A percentile compares a stretch with the other conserved stretches of the same genome.
phyloP scores from a whole-genome alignment of 2,888 invertebrate genomes.

The Ectropis crepuscularia region DNA sequence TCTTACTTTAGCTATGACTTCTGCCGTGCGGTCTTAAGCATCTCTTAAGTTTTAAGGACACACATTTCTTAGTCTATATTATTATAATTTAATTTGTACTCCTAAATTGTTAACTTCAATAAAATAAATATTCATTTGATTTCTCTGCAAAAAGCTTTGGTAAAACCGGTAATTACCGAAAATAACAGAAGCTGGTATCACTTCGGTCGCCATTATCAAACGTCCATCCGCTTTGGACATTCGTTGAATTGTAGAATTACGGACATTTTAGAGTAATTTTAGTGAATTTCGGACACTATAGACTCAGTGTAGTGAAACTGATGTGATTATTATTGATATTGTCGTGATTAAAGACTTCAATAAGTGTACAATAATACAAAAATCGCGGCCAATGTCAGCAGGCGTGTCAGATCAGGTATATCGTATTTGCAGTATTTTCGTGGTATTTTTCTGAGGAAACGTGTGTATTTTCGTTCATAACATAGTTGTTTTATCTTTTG shows the following conservation, averaged over 20 bases:
- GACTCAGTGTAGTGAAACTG: slow-evolving; percentile 79
- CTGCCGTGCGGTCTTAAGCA: no score
- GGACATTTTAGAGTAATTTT: slow-evolving; percentile 63
- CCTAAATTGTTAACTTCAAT: no score
- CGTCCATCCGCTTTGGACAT: slow-evolving; percentile 74
- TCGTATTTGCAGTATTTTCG: slow-evolving; percentile 65
- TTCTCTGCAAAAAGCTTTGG: background rate
- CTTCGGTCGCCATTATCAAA: slow-evolving; percentile 73
- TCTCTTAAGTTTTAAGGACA: no score
- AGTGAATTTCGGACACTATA: slow-evolving; percentile 70
- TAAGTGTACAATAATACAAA: slow-evolving; percentile 81
- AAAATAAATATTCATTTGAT: slow-evolving; percentile 2
- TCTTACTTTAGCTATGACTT: no score
- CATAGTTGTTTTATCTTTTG: slow-evolving; percentile 72
- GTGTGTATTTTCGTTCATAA: slow-evolving; percentile 48
- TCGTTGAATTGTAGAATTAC: slow-evolving; percentile 66
- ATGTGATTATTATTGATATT: slow-evolving; percentile 79
- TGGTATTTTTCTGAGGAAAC: slow-evolving; percentile 51
- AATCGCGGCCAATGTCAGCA: slow-evolving; percentile 94
- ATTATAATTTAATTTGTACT: no score
- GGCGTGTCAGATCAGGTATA: slow-evolving; percentile 96
- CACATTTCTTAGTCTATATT: no score
- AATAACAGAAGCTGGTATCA: slow-evolving; percentile 54
- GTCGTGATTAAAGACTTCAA: slow-evolving; percentile 74
- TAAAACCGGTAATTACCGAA: slow-evolving; percentile 44